Conservation (phyloP, 2,113 vertebrate genomes). For the Thalassoma bifasciatum region DNA sequence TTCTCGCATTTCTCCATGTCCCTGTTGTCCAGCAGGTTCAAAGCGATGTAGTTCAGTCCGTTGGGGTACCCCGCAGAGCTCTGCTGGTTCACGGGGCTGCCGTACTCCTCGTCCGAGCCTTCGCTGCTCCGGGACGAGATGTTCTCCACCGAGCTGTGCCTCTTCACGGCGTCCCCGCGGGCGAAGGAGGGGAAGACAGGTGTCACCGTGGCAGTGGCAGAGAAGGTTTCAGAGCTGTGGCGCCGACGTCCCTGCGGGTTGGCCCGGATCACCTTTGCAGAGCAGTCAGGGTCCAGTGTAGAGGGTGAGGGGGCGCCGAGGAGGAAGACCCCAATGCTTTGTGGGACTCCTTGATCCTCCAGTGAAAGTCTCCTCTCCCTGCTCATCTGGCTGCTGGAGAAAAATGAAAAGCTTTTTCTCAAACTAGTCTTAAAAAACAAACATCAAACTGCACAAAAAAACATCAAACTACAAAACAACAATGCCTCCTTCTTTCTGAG, state of each 20-base stretch:
- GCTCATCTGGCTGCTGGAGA: constrained; percentile 79
- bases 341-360: constrained; percentile 70
- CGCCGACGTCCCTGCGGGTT: constrained; percentile 94
- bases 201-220: constrained; percentile 95
- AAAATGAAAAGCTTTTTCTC: neutral
- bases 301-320: constrained; percentile 77
- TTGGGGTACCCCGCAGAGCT: constrained; percentile 89
- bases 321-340: constrained; percentile 83
- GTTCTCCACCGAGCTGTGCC: constrained; percentile 96
- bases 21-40: constrained; percentile 88
- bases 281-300: constrained; percentile 89
- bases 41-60: constrained; percentile 95
- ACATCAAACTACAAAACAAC: no score
- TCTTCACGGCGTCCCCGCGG: constrained; percentile 87
- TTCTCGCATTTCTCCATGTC: constrained; percentile 78
- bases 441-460: no score
- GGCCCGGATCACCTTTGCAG: constrained; percentile 94
- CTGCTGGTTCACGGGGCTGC: constrained; percentile 89
- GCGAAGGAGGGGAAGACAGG: constrained; percentile 96
- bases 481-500: no score
- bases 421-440: no score
- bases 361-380: constrained; percentile 86
- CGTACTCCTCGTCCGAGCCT: constrained; percentile 83
- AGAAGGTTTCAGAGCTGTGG: constrained; percentile 98
- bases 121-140: constrained; percentile 92